A percentile compares a stretch with the other conserved stretches of the same genome.
These are phyloP conservation scores for Lamprotornis superbus DNA, from an alignment of 2,113 vertebrate genomes.

Conservation along the genomic window DNA sequence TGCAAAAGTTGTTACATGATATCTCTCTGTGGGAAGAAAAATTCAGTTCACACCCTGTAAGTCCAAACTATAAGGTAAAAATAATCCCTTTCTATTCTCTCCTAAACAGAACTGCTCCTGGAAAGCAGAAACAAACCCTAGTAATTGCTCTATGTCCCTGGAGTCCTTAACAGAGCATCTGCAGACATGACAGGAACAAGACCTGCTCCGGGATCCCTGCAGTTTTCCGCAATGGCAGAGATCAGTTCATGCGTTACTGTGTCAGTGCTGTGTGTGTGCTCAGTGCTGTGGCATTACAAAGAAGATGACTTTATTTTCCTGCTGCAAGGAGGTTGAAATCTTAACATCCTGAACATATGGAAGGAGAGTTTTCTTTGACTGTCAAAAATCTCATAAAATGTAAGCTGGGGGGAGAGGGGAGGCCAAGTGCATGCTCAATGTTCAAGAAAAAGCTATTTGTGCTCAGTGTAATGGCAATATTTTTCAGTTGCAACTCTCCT, in stretches of 20 bases:
- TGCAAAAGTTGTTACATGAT: neutral
- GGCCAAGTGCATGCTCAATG: constrained; percentile 36
- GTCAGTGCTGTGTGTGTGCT: constrained; percentile 25
- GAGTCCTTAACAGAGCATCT: constrained; percentile 67
- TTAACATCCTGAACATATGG: constrained; percentile 47
- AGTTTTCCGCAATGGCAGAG: constrained; percentile 42
- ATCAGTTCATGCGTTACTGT: constrained; percentile 33
- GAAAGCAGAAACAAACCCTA: constrained; percentile 69
- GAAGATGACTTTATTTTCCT: constrained; percentile 59
- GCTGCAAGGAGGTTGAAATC: constrained; percentile 52
- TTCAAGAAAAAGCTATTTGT: constrained; percentile 38
- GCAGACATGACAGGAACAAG: constrained; percentile 65
- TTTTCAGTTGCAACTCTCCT: constrained; percentile 34
- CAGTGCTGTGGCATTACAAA: constrained; percentile 38
- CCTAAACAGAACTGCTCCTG: constrained; percentile 72
- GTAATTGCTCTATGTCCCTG: constrained; percentile 65
- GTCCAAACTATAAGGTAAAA: constrained; percentile 52
- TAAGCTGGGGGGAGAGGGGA: constrained; percentile 49
- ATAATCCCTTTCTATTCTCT: constrained; percentile 70
- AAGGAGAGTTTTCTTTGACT: constrained; percentile 50
- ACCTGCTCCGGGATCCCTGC: constrained; percentile 49
- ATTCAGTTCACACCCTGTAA: constrained; percentile 11
- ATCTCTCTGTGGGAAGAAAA: neutral
- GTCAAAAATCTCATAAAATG: constrained; percentile 34
- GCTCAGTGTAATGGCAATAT: constrained; percentile 2